Evolutionary conservation across 2,113 vertebrate species (phyloP).

Genomic region (Tupaia chinensis): DNA sequence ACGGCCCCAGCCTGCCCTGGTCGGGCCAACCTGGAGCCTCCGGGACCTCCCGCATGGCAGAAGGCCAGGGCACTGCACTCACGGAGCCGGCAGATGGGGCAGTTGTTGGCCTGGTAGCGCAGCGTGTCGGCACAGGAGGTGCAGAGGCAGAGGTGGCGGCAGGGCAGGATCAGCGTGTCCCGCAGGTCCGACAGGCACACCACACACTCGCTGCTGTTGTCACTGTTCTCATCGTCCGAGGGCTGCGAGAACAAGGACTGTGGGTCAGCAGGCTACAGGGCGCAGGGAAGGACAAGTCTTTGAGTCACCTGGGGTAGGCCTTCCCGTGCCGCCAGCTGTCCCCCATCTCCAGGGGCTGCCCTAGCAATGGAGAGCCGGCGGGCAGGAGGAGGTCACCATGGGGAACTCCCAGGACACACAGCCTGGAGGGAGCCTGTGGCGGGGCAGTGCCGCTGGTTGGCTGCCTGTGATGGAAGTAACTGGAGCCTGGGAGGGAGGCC

Average conservation of each 20-base stretch:
- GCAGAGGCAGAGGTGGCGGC: slow-evolving; percentile 96
- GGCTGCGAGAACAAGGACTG: slow-evolving; percentile 86
- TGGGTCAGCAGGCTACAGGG: neutral
- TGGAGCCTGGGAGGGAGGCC: neutral
- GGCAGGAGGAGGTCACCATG: neutral
- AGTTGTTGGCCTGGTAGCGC: slow-evolving; percentile 99
- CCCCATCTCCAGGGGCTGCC: neutral
- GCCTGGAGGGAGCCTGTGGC: neutral
- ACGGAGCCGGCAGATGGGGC: slow-evolving; percentile 98
- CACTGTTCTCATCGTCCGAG: slow-evolving; percentile 96
- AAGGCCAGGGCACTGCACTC: slow-evolving; percentile 78
- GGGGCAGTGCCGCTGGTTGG: too few relatives aligned
- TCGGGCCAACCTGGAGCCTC: neutral
- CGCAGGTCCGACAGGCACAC: slow-evolving; percentile 97
- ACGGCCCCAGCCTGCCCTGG: neutral
- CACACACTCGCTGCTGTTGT: slow-evolving; percentile 98
- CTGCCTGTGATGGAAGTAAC: too few relatives aligned
- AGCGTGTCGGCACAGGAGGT: slow-evolving; percentile 96
- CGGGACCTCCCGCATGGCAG: neutral
- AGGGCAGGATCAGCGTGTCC: slow-evolving; percentile 97
- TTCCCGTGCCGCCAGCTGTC: neutral
- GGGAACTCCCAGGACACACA: neutral
- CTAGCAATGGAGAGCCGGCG: neutral
- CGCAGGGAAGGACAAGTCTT: neutral
- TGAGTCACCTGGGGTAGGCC: neutral